A percentile compares a stretch with the other conserved stretches of the same genome.
These are phyloP conservation scores for Bombus confusus DNA, from an alignment of 1,140 invertebrate genomes.

Conservation along the genomic window DNA sequence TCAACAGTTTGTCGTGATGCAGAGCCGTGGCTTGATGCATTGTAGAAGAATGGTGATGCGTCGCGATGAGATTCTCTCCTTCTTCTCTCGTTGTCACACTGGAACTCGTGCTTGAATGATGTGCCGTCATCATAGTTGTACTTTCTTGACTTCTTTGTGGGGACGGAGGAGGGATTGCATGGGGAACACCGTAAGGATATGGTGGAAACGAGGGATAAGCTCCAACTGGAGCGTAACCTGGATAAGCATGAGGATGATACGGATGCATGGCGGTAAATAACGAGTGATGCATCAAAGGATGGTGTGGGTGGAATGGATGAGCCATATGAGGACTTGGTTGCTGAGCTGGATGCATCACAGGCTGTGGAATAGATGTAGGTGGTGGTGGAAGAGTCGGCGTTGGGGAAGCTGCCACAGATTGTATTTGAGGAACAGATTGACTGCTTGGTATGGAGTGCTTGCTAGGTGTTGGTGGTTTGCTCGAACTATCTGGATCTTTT, in stretches of 20 bases:
- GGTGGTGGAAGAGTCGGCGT: slow-evolving; percentile 85
- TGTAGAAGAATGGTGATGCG: slow-evolving; percentile 77
- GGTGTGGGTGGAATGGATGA: slow-evolving; percentile 86
- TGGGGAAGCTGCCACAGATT: slow-evolving; percentile 79
- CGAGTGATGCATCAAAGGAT: slow-evolving; percentile 86
- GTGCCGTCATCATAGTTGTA: slow-evolving; percentile 87
- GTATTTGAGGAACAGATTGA: slow-evolving; percentile 76
- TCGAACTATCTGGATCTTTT: slow-evolving; percentile 86
- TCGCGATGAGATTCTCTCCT: slow-evolving; percentile 82
- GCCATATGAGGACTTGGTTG: slow-evolving; percentile 85
- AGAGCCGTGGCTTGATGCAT: slow-evolving; percentile 79
- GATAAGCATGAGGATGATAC: slow-evolving; percentile 87
- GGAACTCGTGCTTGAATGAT: slow-evolving; percentile 86
- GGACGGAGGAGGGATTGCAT: slow-evolving; percentile 88
- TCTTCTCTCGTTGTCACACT: slow-evolving; percentile 83
- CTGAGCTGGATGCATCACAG: slow-evolving; percentile 87
- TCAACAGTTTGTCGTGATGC: slow-evolving; percentile 79
- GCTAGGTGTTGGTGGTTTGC: slow-evolving; percentile 78
- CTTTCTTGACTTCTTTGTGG: slow-evolving; percentile 85
- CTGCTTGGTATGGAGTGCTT: slow-evolving; percentile 72
- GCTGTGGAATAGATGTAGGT: slow-evolving; percentile 86
- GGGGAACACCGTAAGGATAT: slow-evolving; percentile 88
- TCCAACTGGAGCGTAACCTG: slow-evolving; percentile 84
- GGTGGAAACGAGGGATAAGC: slow-evolving; percentile 83
- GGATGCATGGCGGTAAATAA: slow-evolving; percentile 87